Base-by-base conservation (phyloP, 2,888 invertebrate genomes). In the Cremastinae sp. region DNA sequence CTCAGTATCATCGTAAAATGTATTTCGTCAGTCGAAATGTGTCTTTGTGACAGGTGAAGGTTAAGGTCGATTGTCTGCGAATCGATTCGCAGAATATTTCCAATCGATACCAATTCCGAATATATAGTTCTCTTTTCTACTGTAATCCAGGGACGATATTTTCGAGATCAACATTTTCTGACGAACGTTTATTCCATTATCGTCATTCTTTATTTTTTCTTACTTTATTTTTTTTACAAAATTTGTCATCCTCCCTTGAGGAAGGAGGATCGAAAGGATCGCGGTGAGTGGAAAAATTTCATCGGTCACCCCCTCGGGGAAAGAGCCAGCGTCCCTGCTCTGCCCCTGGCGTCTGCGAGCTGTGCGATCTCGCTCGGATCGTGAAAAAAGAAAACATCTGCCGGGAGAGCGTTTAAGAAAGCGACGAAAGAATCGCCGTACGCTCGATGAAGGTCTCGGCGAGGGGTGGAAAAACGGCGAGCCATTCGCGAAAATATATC, bases 311-410 rank as follows among this genome's bases (percentile, higher is more conserved):
- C 56, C 47, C 49, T 20, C 49, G 20, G 64, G 56, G 5, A 38
- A 16, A 36, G 58, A 51, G 16, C 43, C 36, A 36, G 8, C 14
- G 18, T 22, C 58, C 12, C 16, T 47, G 22, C 16, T 41, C 38
- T 38, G 22, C 53, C 49, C 49, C 53, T 54, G 51, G 18, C 49
- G 54, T 74, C 70, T 58, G 20, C 64, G 49, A 61, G n/a, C 49
- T 22, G 47, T 61, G 45, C 54, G 38, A 8, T 41, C 41, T 12
- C 16, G 12, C 56, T 38, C 53, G 20, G 41, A 58, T 18, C 69
- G 69, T 56, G 61, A 49, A 68, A 58, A 47, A 58, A n/a, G n/a
- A 69, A 58, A 69, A 41, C 74, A 74, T 74, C 69, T 69, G 58
- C 74, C 43, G 20, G 58, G 14, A 64, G 49, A 49, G 69, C 22